Evolutionary conservation across 2,797 vertebrate species (phyloP), one percentile per base, ranked within the genome.

Genomic region (Leucoraja ocellata): DNA sequence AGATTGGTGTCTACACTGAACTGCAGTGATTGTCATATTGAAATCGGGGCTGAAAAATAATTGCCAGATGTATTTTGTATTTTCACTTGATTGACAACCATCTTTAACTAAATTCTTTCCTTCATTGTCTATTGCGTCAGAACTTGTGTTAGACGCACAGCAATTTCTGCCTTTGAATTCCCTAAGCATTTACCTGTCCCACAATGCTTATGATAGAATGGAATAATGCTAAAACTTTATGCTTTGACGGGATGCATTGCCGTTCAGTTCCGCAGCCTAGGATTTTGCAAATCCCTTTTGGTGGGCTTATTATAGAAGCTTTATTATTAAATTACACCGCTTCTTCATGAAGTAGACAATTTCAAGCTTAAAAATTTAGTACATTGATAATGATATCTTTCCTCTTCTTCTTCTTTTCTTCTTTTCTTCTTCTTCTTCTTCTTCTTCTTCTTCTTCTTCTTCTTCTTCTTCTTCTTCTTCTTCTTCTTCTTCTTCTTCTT

Each of bases 21-120:
- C 8, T 21, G 28, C 61, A 68, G 84, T 65, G 16, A 68, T 36
- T 88, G 84, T 46, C 84, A 68, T 16, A 21, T 88, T 18, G 8
- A 9, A 18, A 88, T 88, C 63, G 21, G 14, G 63, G 65, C 84
- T 68, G 63, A 68, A 88, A 88, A 88, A n/a, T 88, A 88, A 88
- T 88, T 68, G 23, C 84, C 84, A 68, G 84, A 68, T 68, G n/a
- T 36, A 88, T 68, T 68, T 88, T n/a, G n/a, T n/a, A n/a, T n/a
- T n/a, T n/a, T 65, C 65, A 88, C 61, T 88, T 88, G 63, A 68
- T 88, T 68, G 84, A 68, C 84, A 88, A 68, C 16, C 84, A 88
- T 63, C 36, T 88, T 32, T 68, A 88, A 68, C 61, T 65, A 88
- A 88, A 68, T 68, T 88, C 32, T 68, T 88, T 46, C 32, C 16